Conservation (phyloP, 2,888 invertebrate genomes). For the Serrognathus titanus region DNA sequence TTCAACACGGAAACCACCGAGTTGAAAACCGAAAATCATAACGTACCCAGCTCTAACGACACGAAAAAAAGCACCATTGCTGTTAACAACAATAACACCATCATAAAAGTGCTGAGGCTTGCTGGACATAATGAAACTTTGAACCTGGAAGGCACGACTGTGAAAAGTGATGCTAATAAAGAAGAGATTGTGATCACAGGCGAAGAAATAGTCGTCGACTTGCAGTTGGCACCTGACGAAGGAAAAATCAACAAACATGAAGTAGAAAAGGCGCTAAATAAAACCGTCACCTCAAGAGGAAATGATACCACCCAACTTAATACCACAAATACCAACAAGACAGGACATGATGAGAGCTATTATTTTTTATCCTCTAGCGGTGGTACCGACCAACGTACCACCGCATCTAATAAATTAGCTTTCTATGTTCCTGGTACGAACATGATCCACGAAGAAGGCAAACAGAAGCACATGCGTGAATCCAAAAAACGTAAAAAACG, state of each 20-base stretch:
- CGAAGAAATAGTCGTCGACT: slow-evolving; percentile 5
- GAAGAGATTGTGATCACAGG: neutral
- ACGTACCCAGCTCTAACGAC: neutral
- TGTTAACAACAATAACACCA: neutral
- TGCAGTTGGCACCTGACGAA: slow-evolving; percentile 3
- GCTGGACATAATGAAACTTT: neutral
- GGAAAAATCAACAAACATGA: slow-evolving; percentile 6
- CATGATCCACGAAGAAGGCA: too few relatives aligned
- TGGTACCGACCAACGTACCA: slow-evolving; percentile 29
- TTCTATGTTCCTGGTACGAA: neutral
- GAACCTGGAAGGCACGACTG: neutral
- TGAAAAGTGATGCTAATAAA: neutral
- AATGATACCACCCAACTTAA: neutral
- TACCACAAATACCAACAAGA: neutral
- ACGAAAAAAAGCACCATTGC: neutral
- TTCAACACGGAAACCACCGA: slow-evolving; percentile 1
- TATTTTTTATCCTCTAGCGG: slow-evolving; percentile 33
- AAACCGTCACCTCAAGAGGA: neutral
- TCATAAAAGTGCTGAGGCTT: slow-evolving; percentile 1
- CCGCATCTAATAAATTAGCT: slow-evolving; percentile 16
- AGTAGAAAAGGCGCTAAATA: neutral
- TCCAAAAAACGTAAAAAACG: slow-evolving; percentile 5
- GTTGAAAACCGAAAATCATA: slow-evolving; percentile 3
- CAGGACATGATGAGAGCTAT: slow-evolving; percentile 16
- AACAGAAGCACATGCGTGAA: neutral